Evolutionary conservation across 1,140 invertebrate species (phyloP).

Genomic region (Lordiphosa mommai): DNA sequence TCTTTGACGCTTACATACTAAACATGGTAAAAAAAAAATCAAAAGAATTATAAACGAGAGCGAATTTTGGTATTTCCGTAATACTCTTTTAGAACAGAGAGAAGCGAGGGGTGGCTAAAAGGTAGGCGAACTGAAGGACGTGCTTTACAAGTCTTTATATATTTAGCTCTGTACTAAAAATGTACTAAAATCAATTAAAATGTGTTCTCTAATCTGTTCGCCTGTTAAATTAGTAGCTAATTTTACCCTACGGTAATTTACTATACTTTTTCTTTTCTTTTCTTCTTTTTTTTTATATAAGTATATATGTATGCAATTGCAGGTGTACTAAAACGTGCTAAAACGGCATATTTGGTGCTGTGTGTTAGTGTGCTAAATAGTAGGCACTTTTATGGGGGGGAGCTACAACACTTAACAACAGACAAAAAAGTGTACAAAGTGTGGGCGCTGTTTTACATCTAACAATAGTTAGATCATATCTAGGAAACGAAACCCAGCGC

Average conservation of each 20-base stretch:
- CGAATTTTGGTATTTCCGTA: constrained; percentile 47
- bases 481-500: constrained; percentile 41
- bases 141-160: constrained; percentile 20
- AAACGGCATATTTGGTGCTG: constrained; percentile 55
- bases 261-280: too few species aligned
- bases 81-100: constrained; percentile 62
- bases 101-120: not conserved
- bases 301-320: constrained; percentile 34
- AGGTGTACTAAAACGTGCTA: constrained; percentile 63
- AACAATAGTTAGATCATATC: constrained; percentile 70
- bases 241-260: constrained; percentile 17
- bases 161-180: constrained; percentile 25
- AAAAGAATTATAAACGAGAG: constrained; percentile 13
- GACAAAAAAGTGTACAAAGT: constrained; percentile 53
- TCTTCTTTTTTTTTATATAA: not conserved
- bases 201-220: not conserved
- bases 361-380: constrained; percentile 40
- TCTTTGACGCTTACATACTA: constrained; percentile 44
- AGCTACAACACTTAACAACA: constrained; percentile 40
- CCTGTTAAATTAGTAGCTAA: constrained; percentile 24
- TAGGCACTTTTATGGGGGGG: constrained; percentile 57
- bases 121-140: not conserved
- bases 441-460: constrained; percentile 64
- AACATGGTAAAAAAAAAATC: constrained; percentile 57
- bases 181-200: constrained; percentile 48